A percentile compares a stretch with the other conserved stretches of the same genome.
Evolutionary conservation across 2,113 vertebrate species (phyloP).

Genomic region (Sminthopsis crassicaudata): DNA sequence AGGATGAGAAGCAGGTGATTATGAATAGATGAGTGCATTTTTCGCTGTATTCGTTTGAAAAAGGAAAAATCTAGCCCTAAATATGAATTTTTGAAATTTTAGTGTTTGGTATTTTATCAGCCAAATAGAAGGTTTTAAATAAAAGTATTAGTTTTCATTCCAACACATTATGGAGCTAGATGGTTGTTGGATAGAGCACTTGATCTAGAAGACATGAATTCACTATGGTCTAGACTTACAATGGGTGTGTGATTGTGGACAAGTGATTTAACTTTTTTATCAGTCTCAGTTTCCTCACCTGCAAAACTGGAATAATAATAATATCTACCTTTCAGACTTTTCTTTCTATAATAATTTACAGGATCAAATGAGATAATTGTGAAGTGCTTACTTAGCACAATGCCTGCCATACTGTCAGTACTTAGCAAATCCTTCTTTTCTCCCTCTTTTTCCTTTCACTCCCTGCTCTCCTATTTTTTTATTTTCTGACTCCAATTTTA

Average conservation of each 20-base stretch:
- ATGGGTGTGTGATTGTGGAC: background rate
- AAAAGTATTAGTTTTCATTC: background rate
- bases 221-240: background rate
- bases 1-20: background rate
- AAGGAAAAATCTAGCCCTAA: background rate
- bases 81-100: background rate
- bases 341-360: too few species aligned
- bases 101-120: background rate
- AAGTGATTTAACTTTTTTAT: background rate
- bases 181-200: background rate
- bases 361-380: background rate
- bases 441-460: background rate
- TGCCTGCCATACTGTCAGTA: background rate
- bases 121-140: background rate
- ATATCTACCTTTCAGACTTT: background rate
- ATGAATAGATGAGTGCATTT: background rate
- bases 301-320: background rate
- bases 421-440: background rate
- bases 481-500: background rate
- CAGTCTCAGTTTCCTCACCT: background rate
- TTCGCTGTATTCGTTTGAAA: background rate
- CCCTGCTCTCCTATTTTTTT: background rate
- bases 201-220: background rate
- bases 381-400: background rate
- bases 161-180: background rate